Conservation (phyloP, 2,797 vertebrate species). For the Syngnathus rostellatus region DNA sequence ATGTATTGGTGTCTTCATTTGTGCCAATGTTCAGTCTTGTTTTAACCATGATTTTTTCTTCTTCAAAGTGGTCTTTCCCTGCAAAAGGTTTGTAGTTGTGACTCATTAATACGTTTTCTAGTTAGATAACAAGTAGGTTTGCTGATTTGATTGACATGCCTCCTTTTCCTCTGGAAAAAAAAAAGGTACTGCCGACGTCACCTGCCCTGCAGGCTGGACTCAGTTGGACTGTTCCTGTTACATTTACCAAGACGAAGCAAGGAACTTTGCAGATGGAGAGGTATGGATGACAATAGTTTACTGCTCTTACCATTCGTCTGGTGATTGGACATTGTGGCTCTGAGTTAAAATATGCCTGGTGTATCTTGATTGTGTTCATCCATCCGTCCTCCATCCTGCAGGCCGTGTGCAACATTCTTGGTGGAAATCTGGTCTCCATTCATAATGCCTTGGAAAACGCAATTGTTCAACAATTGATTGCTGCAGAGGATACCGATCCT, state of each 20-base stretch:
- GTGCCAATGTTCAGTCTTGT: neutral
- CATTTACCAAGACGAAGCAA: neutral
- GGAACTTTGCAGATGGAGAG: neutral
- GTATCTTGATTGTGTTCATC: neutral
- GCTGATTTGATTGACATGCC: neutral
- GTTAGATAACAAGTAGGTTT: neutral
- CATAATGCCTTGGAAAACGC: neutral
- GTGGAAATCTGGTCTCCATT: conserved; percentile 1
- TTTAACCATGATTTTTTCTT: neutral
- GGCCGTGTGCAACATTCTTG: neutral
- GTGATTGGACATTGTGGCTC: neutral
- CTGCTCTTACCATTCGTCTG: neutral
- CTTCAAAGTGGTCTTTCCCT: neutral
- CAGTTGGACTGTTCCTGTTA: neutral
- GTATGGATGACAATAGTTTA: neutral
- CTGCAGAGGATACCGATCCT: too few species aligned
- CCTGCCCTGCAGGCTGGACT: neutral
- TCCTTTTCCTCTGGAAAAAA: neutral
- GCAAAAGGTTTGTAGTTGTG: neutral
- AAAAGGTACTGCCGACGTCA: neutral
- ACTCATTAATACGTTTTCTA: neutral
- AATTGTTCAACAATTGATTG: neutral
- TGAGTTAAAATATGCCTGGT: neutral
- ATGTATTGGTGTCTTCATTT: neutral
- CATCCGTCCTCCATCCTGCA: neutral